Evolutionary conservation across 2,113 vertebrate genomes (phyloP).

Genomic region (Anhinga anhinga): DNA sequence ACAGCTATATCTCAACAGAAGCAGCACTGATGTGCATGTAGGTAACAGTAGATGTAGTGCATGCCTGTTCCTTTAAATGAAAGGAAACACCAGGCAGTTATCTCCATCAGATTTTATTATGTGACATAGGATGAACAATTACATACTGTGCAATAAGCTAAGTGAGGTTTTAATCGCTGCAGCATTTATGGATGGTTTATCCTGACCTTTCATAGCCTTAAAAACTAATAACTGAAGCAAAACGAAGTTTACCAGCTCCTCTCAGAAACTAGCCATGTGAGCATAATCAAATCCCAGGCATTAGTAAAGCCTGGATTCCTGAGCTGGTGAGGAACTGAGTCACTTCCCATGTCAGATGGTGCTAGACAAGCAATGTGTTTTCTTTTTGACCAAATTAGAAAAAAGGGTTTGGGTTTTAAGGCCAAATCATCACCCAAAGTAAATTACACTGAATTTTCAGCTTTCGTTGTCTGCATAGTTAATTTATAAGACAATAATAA

Average conservation of each 20-base stretch:
- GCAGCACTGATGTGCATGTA: not conserved
- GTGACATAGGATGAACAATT: conserved; percentile 58
- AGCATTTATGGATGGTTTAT: conserved; percentile 62
- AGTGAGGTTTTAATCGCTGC: conserved; percentile 58
- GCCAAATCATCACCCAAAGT: not conserved
- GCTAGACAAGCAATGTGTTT: not conserved
- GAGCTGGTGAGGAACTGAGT: not conserved
- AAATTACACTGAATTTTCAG: not conserved
- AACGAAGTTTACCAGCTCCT: conserved; percentile 47
- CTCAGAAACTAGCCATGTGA: conserved; percentile 33
- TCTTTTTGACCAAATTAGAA: not conserved
- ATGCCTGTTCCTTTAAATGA: conserved; percentile 41
- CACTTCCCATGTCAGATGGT: not conserved
- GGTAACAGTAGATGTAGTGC: not conserved
- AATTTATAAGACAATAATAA: not conserved
- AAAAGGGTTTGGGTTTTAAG: not conserved
- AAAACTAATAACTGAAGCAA: conserved; percentile 68
- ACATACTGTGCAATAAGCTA: conserved; percentile 55
- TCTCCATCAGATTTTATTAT: conserved; percentile 31
- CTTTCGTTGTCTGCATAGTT: not conserved
- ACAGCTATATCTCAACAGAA: not conserved
- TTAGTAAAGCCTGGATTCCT: conserved; percentile 51
- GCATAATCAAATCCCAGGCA: conserved; percentile 50
- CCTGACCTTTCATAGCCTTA: conserved; percentile 63
- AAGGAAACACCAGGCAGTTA: not conserved